Base-by-base conservation (phyloP, 2,797 vertebrate genomes). In the Lophotriccus pileatus region DNA sequence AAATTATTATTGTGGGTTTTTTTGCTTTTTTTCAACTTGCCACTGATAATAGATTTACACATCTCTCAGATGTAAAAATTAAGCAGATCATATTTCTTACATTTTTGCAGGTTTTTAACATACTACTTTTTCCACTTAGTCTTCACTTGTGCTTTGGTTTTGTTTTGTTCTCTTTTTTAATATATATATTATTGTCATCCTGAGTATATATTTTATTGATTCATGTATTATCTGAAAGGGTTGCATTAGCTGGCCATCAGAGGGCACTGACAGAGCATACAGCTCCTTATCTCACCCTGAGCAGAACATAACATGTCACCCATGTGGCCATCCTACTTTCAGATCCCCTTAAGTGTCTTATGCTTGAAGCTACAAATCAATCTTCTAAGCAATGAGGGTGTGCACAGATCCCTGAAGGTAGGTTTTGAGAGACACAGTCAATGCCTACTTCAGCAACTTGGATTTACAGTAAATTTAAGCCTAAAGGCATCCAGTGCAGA, bases 311-410 rank as follows among this genome's bases (percentile, higher is more conserved):
- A 32, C 9, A 13, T 23, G 41, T 79, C 90, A 92, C 70, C 77
- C 36, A 11, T 74, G 55, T 3, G 94, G 56, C 56, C 67, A 89
- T 89, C 56, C 77, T 77, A 17, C 84, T 74, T 93, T 88, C 73
- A 90, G 56, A 87, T 82, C 37, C 90, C 92, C 84, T 92, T 53
- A 79, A 93, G 78, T 79, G 81, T 89, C 88, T 93, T 60, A 76
- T 56, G 70, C 86, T 90, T 95, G 86, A 95, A 96, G 84, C 75
- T 94, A 84, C 72, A 92, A 83, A 95, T 94, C 90, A 94, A 80
- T 95, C 93, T 70, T 87, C 55, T 82, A 95, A 94, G 86, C 28
- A 39, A 0, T 46, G 74, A 87, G 78, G 78, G 70, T 64, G 78
- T 84, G 78, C 88, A 82, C n/a, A 90, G 77, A 49, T 93, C 88